Base-by-base conservation (phyloP, 2,888 invertebrate species). In the Athrips mouffetella region DNA sequence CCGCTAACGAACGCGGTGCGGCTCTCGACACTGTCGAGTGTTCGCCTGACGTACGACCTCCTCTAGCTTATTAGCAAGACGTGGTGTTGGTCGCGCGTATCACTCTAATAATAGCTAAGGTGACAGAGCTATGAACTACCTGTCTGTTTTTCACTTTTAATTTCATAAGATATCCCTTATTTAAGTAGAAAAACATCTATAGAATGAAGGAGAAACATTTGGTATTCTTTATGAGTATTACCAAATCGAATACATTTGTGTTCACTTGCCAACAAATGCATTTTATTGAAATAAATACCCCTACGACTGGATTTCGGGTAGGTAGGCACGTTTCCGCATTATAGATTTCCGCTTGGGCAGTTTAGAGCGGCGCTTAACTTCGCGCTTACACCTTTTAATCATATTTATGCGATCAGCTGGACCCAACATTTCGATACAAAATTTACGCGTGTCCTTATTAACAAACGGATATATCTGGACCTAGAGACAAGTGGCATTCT, bases 1-100 rank as follows among this genome's bases (percentile, higher is more conserved):
- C 66, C 77, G 80, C 86, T 88, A 88, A 88, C 87, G 87, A 88
- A 88, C 75, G 73, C 73, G 78, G 78, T 74, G 67, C 65, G 67
- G 70, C 78, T 69, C 84, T 86, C 71, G 71, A 80, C 67, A 58
- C 53, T 54, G 67, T 80, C 67, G 64, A 85, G 85, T 61, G 70
- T 57, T 65, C 61, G 62, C 45, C 23, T 45, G 45, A 45, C 45
- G 42, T 25, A 30, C 44, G 7, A 7, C 29, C 33, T 45, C 23
- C 29, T 11, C 21, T 5, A 21, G 73, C 70, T 76, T 76, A 75
- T 76, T 76, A 75, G 69, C 23, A 47, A 49, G 54, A 45, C 35
- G 45, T 45, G 45, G 23, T 45, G 44, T 30, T 20, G 21, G 11
- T 16, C 18, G 16, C 42, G 42, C 25, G 11, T 25, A 10, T 13